Percentiles rank a stretch among this genome's conserved stretches.
Conservation (phyloP, 2,113 vertebrate species). For the Piprites chloris region DNA sequence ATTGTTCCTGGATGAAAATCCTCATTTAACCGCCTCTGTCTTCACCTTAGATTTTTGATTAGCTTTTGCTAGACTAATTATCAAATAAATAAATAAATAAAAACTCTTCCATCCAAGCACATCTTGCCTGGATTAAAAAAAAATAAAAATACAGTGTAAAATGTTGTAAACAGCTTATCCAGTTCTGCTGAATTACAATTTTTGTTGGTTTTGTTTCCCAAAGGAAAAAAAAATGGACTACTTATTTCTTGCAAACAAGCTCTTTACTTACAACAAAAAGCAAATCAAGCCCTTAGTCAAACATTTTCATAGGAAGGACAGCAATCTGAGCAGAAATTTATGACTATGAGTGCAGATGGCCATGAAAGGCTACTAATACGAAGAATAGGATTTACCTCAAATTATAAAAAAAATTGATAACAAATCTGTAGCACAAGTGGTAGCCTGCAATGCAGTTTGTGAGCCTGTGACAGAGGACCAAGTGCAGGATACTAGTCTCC, state of each 20-base stretch:
- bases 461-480: background rate
- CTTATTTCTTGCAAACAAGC: background rate
- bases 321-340: background rate
- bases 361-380: slow-evolving; percentile 4
- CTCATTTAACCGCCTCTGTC: background rate
- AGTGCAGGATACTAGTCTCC: background rate
- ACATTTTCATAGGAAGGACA: slow-evolving; percentile 56
- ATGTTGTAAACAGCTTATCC: background rate
- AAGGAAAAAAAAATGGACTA: background rate
- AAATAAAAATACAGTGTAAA: background rate
- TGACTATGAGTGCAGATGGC: background rate
- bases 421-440: background rate
- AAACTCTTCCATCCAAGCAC: background rate
- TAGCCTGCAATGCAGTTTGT: background rate
- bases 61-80: background rate
- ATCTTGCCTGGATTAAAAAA: background rate
- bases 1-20: background rate
- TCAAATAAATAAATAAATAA: background rate
- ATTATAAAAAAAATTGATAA: background rate
- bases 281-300: slow-evolving; percentile 20
- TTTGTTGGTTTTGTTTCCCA: background rate
- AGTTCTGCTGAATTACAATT: background rate
- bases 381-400: slow-evolving; percentile 17
- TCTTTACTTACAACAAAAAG: background rate
- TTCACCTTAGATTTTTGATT: background rate